Base-by-base conservation (phyloP, 2,113 vertebrate genomes). In the Clupea harengus region DNA sequence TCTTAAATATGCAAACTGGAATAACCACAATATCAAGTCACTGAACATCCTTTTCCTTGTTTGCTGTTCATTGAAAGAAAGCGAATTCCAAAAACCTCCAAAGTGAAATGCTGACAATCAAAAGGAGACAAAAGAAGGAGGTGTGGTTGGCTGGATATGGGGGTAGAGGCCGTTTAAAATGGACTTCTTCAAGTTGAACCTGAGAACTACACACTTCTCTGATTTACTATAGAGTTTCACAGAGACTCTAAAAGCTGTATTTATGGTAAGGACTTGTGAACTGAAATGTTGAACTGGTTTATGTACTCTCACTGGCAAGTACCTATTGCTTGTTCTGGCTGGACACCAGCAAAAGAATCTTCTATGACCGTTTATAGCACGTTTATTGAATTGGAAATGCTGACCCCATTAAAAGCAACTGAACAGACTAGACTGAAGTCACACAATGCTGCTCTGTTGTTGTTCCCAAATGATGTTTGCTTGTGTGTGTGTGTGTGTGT, bases 331-430 rank as follows among this genome's bases (percentile, higher is more conserved):
- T 86, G 88, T 85, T 90, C 87, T 49, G 84, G 87, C 87, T 57
- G 44, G 85, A 89, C 85, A 81, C 88, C 83, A 87, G 86, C 81
- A 87, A 87, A 86, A 90, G 90, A 90, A 91, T 90, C 88, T 92
- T 93, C 91, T 50, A 25, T 86, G 89, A 83, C 84, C 87, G 89
- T 92, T 92, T 90, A 93, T 82, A 88, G 90, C 89, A 3, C 11
- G 32, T 90, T 91, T 91, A 93, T 89, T 88, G 83, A 93, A 95
- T 91, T 84, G 86, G 92, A 94, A 94, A 85, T 83, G 92, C 91
- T 95, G 93, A 95, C 92, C 92, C 86, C 88, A 90, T 89, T 93
- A 88, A 93, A 94, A 91, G 88, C 91, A 90, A 92, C 92, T 89
- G 91, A 95, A 93, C 18, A 39, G 86, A 92, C 91, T 28, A 90